Evolutionary conservation across 2,113 vertebrate genomes (phyloP).

Genomic region (Calypte anna): DNA sequence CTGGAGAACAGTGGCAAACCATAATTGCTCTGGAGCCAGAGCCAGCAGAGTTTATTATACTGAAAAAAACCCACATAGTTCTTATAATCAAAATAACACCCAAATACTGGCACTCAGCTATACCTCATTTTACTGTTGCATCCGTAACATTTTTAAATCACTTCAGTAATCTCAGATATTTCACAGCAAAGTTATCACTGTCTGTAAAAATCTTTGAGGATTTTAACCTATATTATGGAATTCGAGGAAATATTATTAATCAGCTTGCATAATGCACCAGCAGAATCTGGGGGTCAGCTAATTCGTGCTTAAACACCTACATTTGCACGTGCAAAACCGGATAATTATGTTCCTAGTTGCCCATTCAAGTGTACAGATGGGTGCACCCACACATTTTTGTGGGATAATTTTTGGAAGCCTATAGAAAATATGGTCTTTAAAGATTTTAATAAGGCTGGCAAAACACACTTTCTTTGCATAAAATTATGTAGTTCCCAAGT

Average conservation of each 20-base stretch:
- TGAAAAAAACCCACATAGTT: background rate
- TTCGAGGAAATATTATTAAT: background rate
- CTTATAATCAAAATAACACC: background rate
- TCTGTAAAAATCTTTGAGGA: background rate
- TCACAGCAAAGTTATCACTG: background rate
- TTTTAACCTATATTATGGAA: background rate
- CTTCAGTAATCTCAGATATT: background rate
- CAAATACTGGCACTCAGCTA: background rate
- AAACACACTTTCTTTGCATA: constrained; percentile 61
- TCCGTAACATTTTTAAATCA: background rate
- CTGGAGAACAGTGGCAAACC: background rate
- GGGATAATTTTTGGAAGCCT: constrained; percentile 68
- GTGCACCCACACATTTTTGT: constrained; percentile 62
- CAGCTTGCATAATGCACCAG: background rate
- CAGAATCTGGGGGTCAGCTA: constrained; percentile 9
- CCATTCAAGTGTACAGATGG: constrained; percentile 68
- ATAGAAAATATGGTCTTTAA: constrained; percentile 66
- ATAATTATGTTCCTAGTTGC: constrained; percentile 52
- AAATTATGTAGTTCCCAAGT: constrained; percentile 60
- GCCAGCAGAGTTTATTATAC: background rate
- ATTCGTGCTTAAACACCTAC: constrained; percentile 52
- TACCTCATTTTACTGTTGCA: background rate
- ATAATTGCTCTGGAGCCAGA: background rate
- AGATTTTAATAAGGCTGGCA: constrained; percentile 73
- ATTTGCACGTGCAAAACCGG: constrained; percentile 45